Evolutionary conservation across 2,797 vertebrate genomes (phyloP).

Genomic region (Neosilurus mollespiculum): DNA sequence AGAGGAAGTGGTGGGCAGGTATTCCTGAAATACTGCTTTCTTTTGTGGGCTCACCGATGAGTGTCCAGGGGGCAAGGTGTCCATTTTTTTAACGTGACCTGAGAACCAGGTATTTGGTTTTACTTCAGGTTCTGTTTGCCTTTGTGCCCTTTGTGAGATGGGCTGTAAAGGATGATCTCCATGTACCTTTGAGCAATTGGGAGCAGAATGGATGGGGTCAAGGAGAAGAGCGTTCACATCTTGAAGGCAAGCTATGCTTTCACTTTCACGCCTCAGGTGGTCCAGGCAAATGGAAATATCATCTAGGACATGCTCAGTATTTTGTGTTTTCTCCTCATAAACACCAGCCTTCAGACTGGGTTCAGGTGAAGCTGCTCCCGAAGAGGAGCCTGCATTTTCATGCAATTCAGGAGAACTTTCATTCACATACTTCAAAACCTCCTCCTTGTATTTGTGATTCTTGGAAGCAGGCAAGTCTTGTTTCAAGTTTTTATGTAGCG

Average conservation of each 20-base stretch:
- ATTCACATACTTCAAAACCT: background rate
- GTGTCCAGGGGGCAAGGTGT: background rate
- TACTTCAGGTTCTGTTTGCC: background rate
- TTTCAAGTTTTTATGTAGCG: conserved; percentile 26
- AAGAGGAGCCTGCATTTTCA: background rate
- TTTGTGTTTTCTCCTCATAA: conserved; percentile 12
- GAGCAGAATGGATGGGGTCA: background rate
- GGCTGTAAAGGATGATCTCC: background rate
- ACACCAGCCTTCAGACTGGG: background rate
- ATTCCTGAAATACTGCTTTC: conserved; percentile 14
- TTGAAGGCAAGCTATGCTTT: conserved; percentile 38
- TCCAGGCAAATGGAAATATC: conserved; percentile 61
- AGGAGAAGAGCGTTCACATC: conserved; percentile 33
- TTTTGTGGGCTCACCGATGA: conserved; percentile 24
- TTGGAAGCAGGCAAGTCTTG: background rate
- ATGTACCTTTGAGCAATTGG: background rate
- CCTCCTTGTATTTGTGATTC: conserved; percentile 22
- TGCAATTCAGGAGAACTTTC: conserved; percentile 8
- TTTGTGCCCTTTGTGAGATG: conserved; percentile 7
- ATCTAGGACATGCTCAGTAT: conserved; percentile 46
- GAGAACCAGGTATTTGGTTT: conserved; percentile 7
- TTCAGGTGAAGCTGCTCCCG: conserved; percentile 5
- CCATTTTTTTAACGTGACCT: background rate
- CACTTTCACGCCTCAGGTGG: conserved; percentile 53
- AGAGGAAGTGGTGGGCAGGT: conserved; percentile 21